Conservation (phyloP, 92 coral and sea anemone species). For the Porites lobata region DNA sequence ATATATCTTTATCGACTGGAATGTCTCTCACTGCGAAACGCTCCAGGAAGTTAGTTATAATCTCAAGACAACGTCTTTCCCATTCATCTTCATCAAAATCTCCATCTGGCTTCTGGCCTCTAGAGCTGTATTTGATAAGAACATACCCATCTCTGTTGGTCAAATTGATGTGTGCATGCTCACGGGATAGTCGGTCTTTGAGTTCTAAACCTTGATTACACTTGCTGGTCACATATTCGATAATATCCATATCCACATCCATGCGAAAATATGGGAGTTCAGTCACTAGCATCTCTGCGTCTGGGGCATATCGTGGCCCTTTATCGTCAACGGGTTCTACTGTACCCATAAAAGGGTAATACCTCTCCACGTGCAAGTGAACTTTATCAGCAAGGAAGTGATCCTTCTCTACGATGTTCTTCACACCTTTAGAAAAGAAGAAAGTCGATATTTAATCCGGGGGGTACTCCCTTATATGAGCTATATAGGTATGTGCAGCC, state of each 20-base stretch:
- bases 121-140: conserved; percentile 2
- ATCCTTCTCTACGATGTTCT: conserved; percentile 15
- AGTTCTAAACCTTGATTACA: conserved; percentile 14
- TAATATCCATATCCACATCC: conserved; percentile 26
- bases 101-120: neutral
- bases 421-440: neutral
- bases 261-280: conserved; percentile 10
- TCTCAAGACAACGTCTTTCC: conserved; percentile 20
- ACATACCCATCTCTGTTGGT: conserved; percentile 36
- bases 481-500: no score
- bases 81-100: conserved; percentile 35
- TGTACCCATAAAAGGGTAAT: conserved; percentile 17
- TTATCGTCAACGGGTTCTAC: conserved; percentile 20
- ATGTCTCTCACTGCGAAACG: neutral
- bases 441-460: neutral
- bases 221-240: conserved; percentile 21
- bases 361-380: conserved; percentile 20
- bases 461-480: no score
- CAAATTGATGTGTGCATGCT: conserved; percentile 11
- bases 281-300: neutral
- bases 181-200: neutral
- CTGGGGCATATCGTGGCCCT: neutral
- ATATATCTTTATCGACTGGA: conserved; percentile 24
- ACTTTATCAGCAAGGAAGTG: conserved; percentile 5
- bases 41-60: neutral